Conservation (phyloP, 2,888 invertebrate genomes). For the Nymphalis urticae region DNA sequence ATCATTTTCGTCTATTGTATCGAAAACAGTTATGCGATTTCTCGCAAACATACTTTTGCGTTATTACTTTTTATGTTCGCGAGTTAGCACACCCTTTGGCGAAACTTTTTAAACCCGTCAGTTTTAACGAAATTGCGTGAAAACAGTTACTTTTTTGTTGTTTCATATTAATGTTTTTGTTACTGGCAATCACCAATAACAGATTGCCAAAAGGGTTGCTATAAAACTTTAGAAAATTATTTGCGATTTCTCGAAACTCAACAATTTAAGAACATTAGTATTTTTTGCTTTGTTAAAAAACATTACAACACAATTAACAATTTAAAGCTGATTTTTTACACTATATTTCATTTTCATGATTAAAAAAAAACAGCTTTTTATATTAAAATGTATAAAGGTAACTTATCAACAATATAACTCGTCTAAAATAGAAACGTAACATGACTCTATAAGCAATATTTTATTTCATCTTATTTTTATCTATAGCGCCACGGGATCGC, state of each 20-base stretch:
- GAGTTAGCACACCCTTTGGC: conserved; percentile 63
- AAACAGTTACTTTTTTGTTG: conserved; percentile 41
- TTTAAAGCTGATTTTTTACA: background rate
- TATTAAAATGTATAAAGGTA: no score
- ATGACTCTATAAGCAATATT: no score
- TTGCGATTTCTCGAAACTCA: conserved; percentile 29
- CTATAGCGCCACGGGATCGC: no score
- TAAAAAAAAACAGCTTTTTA: no score
- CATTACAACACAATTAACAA: conserved; percentile 1
- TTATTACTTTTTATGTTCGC: conserved; percentile 54
- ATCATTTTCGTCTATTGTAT: conserved; percentile 3
- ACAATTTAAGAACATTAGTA: conserved; percentile 10
- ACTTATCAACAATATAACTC: no score
- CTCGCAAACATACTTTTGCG: conserved; percentile 39
- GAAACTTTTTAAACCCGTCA: conserved; percentile 53
- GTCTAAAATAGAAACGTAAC: no score
- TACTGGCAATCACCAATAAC: conserved; percentile 50
- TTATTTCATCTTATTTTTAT: no score
- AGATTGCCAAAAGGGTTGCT: conserved; percentile 63
- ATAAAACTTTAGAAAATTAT: conserved; percentile 29
- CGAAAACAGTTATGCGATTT: conserved; percentile 49
- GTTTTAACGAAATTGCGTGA: conserved; percentile 45
- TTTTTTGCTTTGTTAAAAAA: conserved; percentile 12
- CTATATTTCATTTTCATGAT: no score
- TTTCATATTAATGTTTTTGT: conserved; percentile 48